These are phyloP conservation scores for Choreutis nemorana DNA, from an alignment of 2,888 invertebrate species.

Conservation along the genomic window DNA sequence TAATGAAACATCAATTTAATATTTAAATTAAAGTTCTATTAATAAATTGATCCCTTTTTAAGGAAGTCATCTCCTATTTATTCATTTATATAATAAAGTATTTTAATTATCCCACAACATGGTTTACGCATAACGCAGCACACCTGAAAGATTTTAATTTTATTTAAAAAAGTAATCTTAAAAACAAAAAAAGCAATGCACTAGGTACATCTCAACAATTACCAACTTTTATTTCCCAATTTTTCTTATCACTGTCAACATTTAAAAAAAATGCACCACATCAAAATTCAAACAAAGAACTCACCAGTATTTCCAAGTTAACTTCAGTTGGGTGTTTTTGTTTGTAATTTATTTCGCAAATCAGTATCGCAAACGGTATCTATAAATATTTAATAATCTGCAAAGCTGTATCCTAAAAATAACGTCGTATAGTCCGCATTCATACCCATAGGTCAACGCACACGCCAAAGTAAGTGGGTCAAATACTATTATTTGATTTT, in stretches of 20 bases:
- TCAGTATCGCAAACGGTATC: conserved; percentile 37
- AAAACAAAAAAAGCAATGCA: no score
- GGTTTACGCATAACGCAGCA: no score
- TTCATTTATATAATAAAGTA: no score
- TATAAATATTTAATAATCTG: conserved; percentile 64
- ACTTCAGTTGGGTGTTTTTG: no score
- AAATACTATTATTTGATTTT: conserved; percentile 43
- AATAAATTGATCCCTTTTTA: conserved; percentile 52
- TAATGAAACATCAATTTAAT: conserved; percentile 7
- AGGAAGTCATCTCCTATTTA: conserved; percentile 27
- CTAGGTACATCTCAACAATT: no score
- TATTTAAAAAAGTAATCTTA: no score
- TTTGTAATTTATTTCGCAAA: conserved; percentile 22
- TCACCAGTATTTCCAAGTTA: conserved; percentile 33
- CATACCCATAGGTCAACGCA: conserved; percentile 59
- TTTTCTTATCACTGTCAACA: no score
- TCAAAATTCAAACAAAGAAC: conserved; percentile 43
- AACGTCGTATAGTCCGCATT: conserved; percentile 58
- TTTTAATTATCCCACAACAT: no score
- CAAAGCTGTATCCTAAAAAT: conserved; percentile 63
- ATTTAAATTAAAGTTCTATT: conserved; percentile 35
- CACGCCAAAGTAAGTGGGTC: conserved; percentile 57
- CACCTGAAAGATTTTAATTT: no score
- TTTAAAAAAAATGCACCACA: conserved; percentile 1
- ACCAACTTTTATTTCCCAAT: no score